Conservation (phyloP, 2,888 invertebrate species). For the Antheraea assamensis region DNA sequence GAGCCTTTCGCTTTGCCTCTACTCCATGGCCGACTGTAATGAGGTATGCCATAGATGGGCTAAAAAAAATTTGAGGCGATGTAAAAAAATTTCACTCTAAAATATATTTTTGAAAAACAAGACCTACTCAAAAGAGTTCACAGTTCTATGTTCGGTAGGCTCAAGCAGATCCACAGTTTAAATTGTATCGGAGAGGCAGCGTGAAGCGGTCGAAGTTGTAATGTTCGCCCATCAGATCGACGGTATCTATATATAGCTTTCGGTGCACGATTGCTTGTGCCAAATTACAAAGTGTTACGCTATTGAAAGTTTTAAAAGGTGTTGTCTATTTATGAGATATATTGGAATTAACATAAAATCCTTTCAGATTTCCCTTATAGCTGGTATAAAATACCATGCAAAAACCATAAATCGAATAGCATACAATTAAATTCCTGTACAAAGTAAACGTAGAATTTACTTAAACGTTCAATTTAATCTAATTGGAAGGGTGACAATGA, state of each 20-base stretch:
- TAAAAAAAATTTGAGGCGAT: too few species aligned
- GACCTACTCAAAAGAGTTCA: slow-evolving; percentile 29
- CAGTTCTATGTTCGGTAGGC: slow-evolving; percentile 33
- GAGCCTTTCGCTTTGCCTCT: too few species aligned
- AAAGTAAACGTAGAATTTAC: background rate
- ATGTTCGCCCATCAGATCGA: slow-evolving; percentile 43
- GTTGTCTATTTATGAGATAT: too few species aligned
- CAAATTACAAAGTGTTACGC: background rate
- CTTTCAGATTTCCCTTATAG: background rate
- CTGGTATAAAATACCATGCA: background rate
- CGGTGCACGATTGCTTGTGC: slow-evolving; percentile 15
- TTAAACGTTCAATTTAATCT: slow-evolving; percentile 20
- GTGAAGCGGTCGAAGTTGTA: slow-evolving; percentile 47
- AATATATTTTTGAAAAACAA: background rate
- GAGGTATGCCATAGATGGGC: too few species aligned
- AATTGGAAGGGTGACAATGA: slow-evolving; percentile 23
- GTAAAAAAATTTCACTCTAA: too few species aligned
- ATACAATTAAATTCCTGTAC: background rate
- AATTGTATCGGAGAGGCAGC: slow-evolving; percentile 49
- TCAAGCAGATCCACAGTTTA: slow-evolving; percentile 50
- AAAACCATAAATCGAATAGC: background rate
- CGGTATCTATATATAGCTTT: slow-evolving; percentile 8
- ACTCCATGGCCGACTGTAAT: too few species aligned
- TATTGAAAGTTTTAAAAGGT: background rate
- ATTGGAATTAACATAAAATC: background rate